phyloP scores from a whole-genome alignment of 2,888 invertebrate species.

The Peribatodes rhomboidaria region DNA sequence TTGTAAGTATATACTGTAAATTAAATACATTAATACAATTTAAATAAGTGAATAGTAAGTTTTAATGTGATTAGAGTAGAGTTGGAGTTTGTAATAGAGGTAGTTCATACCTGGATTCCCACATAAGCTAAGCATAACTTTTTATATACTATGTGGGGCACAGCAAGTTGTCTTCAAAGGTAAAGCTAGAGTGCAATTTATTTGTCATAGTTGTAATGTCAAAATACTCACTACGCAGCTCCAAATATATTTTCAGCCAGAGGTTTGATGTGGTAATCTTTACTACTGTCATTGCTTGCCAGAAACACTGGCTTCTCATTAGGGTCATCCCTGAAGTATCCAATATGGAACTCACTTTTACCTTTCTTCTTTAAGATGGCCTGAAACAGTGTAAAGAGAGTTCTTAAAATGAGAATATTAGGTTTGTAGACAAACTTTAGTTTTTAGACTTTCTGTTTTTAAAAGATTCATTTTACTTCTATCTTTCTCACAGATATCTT shows the following conservation, averaged over 20 bases:
- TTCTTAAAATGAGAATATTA: background rate
- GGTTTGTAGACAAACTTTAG: background rate
- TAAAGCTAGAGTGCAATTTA: too few relatives aligned
- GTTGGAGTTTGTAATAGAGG: too few relatives aligned
- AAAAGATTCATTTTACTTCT: too few relatives aligned
- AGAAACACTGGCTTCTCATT: constrained; percentile 91
- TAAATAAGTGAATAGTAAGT: too few relatives aligned
- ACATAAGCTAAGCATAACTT: too few relatives aligned
- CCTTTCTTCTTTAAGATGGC: constrained; percentile 90
- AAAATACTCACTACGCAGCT: constrained; percentile 89
- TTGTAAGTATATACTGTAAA: constrained; percentile 82
- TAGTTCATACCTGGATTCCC: too few relatives aligned
- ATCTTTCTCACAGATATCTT: too few relatives aligned
- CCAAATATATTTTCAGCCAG: constrained; percentile 93
- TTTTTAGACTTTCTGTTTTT: background rate
- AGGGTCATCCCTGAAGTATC: constrained; percentile 95
- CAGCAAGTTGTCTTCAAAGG: too few relatives aligned
- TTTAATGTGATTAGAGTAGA: too few relatives aligned
- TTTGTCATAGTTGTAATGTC: too few relatives aligned
- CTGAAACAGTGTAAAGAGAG: constrained; percentile 66
- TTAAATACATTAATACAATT: background rate
- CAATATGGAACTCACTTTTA: constrained; percentile 92
- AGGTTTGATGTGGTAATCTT: constrained; percentile 89
- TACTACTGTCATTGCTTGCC: constrained; percentile 90
- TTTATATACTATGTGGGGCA: too few relatives aligned